Conservation (phyloP, 2,888 invertebrate species). For the Hyppa rectilinea region DNA sequence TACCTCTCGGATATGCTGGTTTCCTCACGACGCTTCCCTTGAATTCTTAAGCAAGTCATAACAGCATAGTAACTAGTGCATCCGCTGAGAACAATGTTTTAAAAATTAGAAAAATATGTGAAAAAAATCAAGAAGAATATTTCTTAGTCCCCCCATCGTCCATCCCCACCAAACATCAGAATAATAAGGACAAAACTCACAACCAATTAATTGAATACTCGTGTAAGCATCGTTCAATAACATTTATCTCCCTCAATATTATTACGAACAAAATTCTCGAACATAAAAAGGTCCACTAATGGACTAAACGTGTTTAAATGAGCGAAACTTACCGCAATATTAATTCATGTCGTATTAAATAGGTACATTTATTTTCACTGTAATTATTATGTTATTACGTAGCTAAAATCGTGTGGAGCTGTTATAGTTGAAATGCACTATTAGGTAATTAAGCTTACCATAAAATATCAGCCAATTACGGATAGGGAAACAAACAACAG, state of each 20-base stretch:
- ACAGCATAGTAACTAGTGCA: too few species aligned
- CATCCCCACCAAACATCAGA: not conserved
- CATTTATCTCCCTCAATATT: constrained; percentile 56
- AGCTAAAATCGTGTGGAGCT: not conserved
- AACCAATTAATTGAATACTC: constrained; percentile 62
- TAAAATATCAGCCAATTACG: not conserved
- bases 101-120: not conserved
- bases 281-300: constrained; percentile 62
- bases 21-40: too few species aligned
- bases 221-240: constrained; percentile 55
- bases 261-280: constrained; percentile 44
- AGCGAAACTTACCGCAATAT: constrained; percentile 47
- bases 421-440: constrained; percentile 2
- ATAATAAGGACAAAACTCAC: constrained; percentile 40
- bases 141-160: not conserved
- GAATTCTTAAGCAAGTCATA: too few species aligned
- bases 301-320: constrained; percentile 61
- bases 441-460: not conserved
- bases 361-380: constrained; percentile 11
- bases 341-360: constrained; percentile 30
- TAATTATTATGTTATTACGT: not conserved
- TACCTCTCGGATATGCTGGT: too few species aligned
- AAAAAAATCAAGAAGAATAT: not conserved
- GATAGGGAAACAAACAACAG: not conserved
- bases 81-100: too few species aligned